Conservation (phyloP, 2,888 invertebrate species). For the Drosophila aldrichi region DNA sequence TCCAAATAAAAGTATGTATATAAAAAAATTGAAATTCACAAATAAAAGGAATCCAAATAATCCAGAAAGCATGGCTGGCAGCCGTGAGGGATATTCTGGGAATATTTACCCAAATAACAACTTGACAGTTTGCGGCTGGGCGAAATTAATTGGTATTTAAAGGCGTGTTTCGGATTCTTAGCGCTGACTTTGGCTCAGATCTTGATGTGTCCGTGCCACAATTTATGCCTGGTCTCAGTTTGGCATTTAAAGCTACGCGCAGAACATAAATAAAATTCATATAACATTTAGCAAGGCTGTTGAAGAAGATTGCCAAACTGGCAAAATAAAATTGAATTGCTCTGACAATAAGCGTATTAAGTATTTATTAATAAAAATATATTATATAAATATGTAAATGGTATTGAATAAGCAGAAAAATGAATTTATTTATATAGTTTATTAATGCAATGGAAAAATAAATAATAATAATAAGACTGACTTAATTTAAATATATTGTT, state of each 20-base stretch:
- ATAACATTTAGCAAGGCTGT: constrained; percentile 5
- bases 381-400: no score
- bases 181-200: constrained; percentile 23
- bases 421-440: no score
- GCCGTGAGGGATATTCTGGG: constrained; percentile 54
- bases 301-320: background rate
- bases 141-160: constrained; percentile 75
- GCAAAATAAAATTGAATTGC: background rate
- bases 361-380: background rate
- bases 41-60: constrained; percentile 35
- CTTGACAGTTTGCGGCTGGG: constrained; percentile 62
- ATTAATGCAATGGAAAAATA: no score
- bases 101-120: constrained; percentile 43
- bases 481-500: no score
- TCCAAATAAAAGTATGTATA: constrained; percentile 41
- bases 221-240: constrained; percentile 32
- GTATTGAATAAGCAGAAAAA: no score
- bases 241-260: background rate
- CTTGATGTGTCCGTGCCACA: constrained; percentile 25
- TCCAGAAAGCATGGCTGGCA: constrained; percentile 28
- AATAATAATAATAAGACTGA: no score
- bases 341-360: background rate
- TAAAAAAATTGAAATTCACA: constrained; percentile 30
- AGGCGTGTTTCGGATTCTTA: constrained; percentile 55
- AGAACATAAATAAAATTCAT: background rate